Evolutionary conservation across 2,888 invertebrate genomes (phyloP).

Genomic region (Nymphalis urticae): DNA sequence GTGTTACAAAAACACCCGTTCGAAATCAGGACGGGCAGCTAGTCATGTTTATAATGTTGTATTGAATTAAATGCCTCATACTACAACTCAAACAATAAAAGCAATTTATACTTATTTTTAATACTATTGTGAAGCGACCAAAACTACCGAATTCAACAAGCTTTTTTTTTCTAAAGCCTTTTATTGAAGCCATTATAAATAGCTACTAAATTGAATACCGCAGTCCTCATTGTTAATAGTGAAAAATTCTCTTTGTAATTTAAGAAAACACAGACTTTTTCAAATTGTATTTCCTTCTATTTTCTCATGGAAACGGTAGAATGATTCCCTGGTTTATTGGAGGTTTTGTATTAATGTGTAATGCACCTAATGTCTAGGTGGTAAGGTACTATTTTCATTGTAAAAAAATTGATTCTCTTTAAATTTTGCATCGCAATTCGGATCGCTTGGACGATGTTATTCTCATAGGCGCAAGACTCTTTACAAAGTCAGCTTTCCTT

Average conservation of each 20-base stretch:
- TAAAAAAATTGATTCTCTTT: neutral
- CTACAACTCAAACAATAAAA: no score
- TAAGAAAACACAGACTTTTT: constrained; percentile 19
- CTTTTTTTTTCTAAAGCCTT: no score
- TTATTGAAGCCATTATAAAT: neutral
- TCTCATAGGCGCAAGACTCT: constrained; percentile 39
- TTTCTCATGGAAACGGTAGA: constrained; percentile 13
- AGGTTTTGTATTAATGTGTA: neutral
- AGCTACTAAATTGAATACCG: neutral
- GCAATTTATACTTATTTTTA: no score
- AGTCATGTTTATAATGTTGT: no score
- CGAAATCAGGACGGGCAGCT: no score
- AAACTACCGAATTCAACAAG: no score
- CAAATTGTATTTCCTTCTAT: constrained; percentile 24
- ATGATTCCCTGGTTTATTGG: constrained; percentile 1
- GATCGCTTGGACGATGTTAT: constrained; percentile 37
- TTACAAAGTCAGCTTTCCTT: constrained; percentile 38
- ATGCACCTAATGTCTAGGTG: neutral
- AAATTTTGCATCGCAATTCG: constrained; percentile 41
- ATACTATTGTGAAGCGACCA: no score
- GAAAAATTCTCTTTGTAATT: constrained; percentile 17
- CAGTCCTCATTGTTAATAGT: constrained; percentile 3
- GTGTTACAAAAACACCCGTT: no score
- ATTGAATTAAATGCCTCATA: no score
- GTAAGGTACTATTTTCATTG: constrained; percentile 2